These are phyloP conservation scores for Mycteria americana DNA, from an alignment of 2,797 vertebrate genomes.

Conservation along the genomic window DNA sequence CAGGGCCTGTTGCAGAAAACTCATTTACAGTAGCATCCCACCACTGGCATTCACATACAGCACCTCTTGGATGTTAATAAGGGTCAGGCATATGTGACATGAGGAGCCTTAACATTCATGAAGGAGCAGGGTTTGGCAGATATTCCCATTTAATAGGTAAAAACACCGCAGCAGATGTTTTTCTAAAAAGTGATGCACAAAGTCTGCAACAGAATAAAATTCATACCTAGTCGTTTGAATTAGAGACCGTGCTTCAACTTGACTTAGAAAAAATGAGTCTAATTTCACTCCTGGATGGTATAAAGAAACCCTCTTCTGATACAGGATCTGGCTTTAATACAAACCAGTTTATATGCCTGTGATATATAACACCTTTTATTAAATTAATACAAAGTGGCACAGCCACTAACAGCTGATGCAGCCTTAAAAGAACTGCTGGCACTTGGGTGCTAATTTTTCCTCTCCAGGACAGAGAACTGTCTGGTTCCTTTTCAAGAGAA, in stretches of 20 bases:
- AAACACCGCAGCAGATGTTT: neutral
- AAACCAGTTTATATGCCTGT: neutral
- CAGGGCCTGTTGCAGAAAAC: neutral
- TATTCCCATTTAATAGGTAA: neutral
- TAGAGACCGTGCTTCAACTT: neutral
- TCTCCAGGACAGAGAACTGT: neutral
- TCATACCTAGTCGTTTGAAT: neutral
- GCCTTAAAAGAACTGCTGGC: neutral
- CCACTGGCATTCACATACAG: neutral
- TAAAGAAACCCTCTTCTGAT: neutral
- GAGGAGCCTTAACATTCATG: neutral
- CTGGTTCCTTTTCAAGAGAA: neutral
- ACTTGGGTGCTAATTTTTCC: neutral
- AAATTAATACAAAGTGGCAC: neutral
- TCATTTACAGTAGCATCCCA: neutral
- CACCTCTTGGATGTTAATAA: neutral
- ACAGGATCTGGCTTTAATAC: neutral
- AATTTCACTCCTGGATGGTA: neutral
- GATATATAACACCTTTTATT: neutral
- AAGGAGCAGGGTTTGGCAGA: neutral
- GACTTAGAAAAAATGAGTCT: neutral
- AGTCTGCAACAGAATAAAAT: neutral
- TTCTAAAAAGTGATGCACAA: neutral
- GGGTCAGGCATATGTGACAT: neutral
- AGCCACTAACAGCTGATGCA: neutral